Conservation (phyloP, 2,888 invertebrate genomes). For the Ferdinandea cuprea region DNA sequence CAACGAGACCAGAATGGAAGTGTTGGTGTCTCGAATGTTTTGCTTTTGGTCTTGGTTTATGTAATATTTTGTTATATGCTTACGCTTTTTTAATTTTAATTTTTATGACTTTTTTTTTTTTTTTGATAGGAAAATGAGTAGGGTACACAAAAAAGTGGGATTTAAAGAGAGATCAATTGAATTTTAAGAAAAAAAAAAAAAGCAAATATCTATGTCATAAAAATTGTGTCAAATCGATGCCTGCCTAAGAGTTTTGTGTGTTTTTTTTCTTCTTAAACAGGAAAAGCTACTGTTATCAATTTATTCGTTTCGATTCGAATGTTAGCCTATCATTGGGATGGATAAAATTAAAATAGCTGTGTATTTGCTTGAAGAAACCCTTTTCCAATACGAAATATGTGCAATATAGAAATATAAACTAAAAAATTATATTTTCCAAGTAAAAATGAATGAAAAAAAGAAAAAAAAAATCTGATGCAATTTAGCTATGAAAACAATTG, state of each 20-base stretch:
- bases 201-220: slow-evolving; percentile 10
- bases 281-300: slow-evolving; percentile 5
- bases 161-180: too few relatives aligned
- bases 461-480: slow-evolving; percentile 10
- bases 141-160: background rate
- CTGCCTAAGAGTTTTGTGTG: background rate
- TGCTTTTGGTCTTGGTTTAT: slow-evolving; percentile 42
- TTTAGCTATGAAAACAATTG: slow-evolving; percentile 23
- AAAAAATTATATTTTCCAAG: background rate
- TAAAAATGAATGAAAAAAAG: background rate
- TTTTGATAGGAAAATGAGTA: background rate
- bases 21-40: slow-evolving; percentile 22
- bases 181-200: background rate
- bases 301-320: slow-evolving; percentile 31
- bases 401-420: slow-evolving; percentile 40
- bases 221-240: slow-evolving; percentile 14
- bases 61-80: slow-evolving; percentile 11
- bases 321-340: slow-evolving; percentile 14
- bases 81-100: slow-evolving; percentile 13
- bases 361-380: slow-evolving; percentile 30
- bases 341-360: slow-evolving; percentile 23
- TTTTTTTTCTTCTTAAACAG: background rate
- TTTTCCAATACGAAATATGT: slow-evolving; percentile 64
- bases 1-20: slow-evolving; percentile 27
- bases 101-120: slow-evolving; percentile 49